Evolutionary conservation across 2,113 vertebrate genomes (phyloP).

Genomic region (human (Homo sapiens)): GRCh38 chr2:234007501-234008000

Average conservation of each 20-base stretch:
- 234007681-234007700: not conserved
- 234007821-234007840: rapidly evolving
- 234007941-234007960: not conserved
- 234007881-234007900: not conserved
- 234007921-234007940: not conserved
- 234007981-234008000: not conserved
- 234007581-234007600: not conserved
- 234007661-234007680: rapidly evolving
- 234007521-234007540: rapidly evolving
- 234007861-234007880: not conserved
- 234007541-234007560: rapidly evolving
- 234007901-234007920: not conserved
- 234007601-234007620: not conserved
- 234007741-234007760: rapidly evolving
- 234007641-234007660: rapidly evolving
- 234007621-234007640: not conserved
- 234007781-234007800: not conserved
- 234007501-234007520: too few species aligned
- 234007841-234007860: not conserved
- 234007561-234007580: rapidly evolving
- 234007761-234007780: not conserved
- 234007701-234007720: rapidly evolving
- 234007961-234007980: not conserved
- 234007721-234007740: rapidly evolving
- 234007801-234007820: rapidly evolving